A percentile compares a stretch with the other conserved stretches of the same genome.
Conservation (phyloP, 2,888 invertebrate species). For the Homarus gammarus region DNA sequence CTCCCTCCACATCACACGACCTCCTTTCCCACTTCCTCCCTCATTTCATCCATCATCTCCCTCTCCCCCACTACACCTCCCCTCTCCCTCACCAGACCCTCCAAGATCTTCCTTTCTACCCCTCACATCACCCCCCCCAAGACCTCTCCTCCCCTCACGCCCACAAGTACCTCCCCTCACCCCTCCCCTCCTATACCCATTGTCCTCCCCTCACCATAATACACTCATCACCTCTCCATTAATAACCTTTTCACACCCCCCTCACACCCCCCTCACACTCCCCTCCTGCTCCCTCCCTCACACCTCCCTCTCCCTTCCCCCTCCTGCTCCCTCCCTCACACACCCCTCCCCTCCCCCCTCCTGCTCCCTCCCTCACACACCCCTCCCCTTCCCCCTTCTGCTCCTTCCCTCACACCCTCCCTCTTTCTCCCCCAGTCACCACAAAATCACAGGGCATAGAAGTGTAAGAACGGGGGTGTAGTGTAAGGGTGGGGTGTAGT, state of each 20-base stretch:
- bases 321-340: not conserved
- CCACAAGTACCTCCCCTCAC: not conserved
- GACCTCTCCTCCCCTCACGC: not conserved
- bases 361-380: slow-evolving; percentile 10
- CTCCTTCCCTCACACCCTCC: too few species aligned
- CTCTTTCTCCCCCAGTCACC: too few species aligned
- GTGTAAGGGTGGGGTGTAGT: too few species aligned
- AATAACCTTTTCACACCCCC: not conserved
- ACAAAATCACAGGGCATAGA: too few species aligned
- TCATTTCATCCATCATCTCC: too few species aligned
- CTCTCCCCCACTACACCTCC: too few species aligned
- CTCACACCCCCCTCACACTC: not conserved
- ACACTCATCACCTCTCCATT: not conserved
- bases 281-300: not conserved
- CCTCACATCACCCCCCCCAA: too few species aligned
- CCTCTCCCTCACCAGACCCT: too few species aligned
- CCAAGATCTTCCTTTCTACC: too few species aligned
- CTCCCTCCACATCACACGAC: not conserved
- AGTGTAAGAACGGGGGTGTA: too few species aligned
- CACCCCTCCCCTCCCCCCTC: not conserved
- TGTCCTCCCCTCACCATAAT: not conserved
- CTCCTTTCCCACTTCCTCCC: too few species aligned
- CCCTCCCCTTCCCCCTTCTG: too few species aligned
- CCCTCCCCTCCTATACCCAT: not conserved
- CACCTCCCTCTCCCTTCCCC: not conserved